Percentiles rank a stretch among this genome's conserved stretches.
Evolutionary conservation across 1,140 invertebrate genomes (phyloP).

Genomic region (Alviniconcha marisindica): DNA sequence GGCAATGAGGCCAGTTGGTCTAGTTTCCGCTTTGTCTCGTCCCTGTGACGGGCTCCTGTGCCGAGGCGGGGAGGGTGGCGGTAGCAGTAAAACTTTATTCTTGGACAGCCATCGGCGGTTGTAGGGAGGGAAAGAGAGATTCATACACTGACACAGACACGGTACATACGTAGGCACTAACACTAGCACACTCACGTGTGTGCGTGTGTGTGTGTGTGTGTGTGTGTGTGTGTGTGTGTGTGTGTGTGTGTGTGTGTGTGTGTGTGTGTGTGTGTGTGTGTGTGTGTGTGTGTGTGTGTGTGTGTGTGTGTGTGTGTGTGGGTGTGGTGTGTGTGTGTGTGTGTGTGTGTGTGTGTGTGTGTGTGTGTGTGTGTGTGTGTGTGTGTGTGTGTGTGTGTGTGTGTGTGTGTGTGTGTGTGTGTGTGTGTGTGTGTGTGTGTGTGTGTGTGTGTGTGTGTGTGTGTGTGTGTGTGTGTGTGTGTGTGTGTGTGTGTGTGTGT

Average conservation of each 20-base stretch:
- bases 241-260: background rate
- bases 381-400: background rate
- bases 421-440: background rate
- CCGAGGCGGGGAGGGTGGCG: no score
- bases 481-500: constrained; percentile 25
- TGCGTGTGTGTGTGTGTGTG: constrained; percentile 2
- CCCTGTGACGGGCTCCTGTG: no score
- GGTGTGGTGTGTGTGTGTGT: background rate
- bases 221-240: constrained; percentile 8
- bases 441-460: background rate
- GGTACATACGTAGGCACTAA: no score
- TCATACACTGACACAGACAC: no score
- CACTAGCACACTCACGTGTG: background rate
- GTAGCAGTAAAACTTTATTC: no score
- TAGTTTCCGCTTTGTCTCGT: no score
- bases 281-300: constrained; percentile 27
- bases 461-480: constrained; percentile 26
- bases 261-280: constrained; percentile 20
- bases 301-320: background rate
- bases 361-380: background rate
- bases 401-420: background rate
- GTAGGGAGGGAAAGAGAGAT: no score
- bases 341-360: background rate
- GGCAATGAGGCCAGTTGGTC: no score
- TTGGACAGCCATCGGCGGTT: no score